These are phyloP conservation scores for Hippopotamyrus pictus DNA, from an alignment of 2,797 vertebrate species.

Conservation along the genomic window DNA sequence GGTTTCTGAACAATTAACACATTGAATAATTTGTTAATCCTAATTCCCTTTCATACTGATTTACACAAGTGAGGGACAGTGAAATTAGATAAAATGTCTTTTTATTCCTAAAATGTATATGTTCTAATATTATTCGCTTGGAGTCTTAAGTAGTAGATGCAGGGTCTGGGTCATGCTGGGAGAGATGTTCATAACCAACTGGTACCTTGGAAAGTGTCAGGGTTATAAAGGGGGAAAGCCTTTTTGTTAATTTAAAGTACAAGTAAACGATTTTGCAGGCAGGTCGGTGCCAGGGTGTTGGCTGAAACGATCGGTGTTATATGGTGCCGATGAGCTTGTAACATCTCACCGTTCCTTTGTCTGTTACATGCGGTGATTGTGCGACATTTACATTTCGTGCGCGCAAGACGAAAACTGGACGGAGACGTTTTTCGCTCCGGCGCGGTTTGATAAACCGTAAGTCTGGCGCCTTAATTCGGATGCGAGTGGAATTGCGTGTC, in stretches of 20 bases:
- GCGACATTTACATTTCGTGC: background rate
- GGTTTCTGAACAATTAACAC: background rate
- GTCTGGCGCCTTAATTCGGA: background rate
- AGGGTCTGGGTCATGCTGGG: background rate
- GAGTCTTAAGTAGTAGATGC: background rate
- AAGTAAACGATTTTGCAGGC: background rate
- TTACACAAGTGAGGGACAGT: background rate
- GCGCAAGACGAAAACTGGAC: background rate
- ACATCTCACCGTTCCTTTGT: background rate
- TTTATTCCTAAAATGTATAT: background rate
- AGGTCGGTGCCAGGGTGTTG: background rate
- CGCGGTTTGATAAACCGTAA: background rate
- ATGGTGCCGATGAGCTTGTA: background rate
- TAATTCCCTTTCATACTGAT: background rate
- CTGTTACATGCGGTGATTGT: background rate
- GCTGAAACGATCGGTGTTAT: background rate
- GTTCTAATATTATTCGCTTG: background rate
- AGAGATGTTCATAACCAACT: background rate
- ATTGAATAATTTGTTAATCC: background rate
- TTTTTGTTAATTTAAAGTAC: background rate
- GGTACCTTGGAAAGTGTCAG: background rate
- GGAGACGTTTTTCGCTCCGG: background rate
- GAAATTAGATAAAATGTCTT: background rate
- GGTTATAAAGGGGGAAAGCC: background rate
- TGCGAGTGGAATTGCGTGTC: background rate